Conservation (phyloP, 2,797 vertebrate genomes). For the Enteromius trimaculatus region DNA sequence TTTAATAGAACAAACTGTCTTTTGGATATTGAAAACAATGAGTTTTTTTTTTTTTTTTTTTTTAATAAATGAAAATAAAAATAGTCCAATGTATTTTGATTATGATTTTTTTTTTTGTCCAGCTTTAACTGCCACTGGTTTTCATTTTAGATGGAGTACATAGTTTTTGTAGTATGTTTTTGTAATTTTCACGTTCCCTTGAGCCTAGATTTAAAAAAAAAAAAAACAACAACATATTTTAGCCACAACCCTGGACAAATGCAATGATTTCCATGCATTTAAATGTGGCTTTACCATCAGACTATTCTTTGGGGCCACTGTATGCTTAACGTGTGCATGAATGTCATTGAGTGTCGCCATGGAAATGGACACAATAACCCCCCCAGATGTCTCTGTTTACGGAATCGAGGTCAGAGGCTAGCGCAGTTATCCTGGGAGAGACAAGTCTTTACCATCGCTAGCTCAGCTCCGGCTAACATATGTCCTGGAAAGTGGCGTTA, state of each 20-base stretch:
- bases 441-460: background rate
- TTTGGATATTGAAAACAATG: no score
- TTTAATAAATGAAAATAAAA: no score
- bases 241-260: background rate
- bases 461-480: slow-evolving; percentile 41
- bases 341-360: background rate
- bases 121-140: no score
- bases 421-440: slow-evolving; percentile 14
- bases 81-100: no score
- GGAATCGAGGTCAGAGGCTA: slow-evolving; percentile 8
- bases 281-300: background rate
- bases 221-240: background rate
- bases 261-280: background rate
- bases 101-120: no score
- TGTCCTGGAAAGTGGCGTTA: slow-evolving; percentile 33
- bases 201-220: background rate
- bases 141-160: background rate
- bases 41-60: no score
- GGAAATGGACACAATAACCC: slow-evolving; percentile 11
- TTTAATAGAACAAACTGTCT: no score
- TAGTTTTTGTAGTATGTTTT: background rate
- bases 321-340: background rate
- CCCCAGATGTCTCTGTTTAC: slow-evolving; percentile 10
- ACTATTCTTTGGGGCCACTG: background rate
- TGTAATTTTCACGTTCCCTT: background rate